phyloP scores from a whole-genome alignment of 37 sponge, comb jelly and placozoan species.

The Halisarca cf. caerulea region DNA sequence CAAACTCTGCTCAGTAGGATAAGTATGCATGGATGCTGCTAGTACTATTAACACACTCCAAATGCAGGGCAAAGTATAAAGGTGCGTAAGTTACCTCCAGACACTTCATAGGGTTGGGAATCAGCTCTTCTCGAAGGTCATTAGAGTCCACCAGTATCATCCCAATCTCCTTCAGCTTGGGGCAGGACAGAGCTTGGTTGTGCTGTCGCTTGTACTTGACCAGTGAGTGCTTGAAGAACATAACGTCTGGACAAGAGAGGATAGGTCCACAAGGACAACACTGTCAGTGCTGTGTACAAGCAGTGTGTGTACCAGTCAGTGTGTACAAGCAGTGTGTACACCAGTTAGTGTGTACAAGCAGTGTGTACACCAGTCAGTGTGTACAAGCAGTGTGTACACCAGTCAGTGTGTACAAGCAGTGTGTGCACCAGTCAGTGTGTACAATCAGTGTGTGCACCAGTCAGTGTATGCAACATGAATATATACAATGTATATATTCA shows the following conservation, averaged over 20 bases:
- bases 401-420: too few relatives aligned
- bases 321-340: too few relatives aligned
- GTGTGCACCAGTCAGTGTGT: too few relatives aligned
- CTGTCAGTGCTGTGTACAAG: background rate
- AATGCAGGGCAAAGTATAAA: background rate
- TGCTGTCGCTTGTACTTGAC: constrained; percentile 83
- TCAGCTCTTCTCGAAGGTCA: constrained; percentile 74
- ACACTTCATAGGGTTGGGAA: constrained; percentile 91
- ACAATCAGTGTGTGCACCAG: too few relatives aligned
- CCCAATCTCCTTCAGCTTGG: constrained; percentile 79
- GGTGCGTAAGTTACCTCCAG: constrained; percentile 58
- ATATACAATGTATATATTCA: too few relatives aligned
- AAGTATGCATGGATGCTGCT: too few relatives aligned
- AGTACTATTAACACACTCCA: too few relatives aligned
- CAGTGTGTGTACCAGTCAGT: background rate
- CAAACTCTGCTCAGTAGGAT: too few relatives aligned
- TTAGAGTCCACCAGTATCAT: constrained; percentile 80
- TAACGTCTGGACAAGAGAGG: constrained; percentile 89
- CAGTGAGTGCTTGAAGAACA: constrained; percentile 81
- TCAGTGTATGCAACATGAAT: too few relatives aligned
- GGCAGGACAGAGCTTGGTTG: constrained; percentile 69
- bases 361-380: too few relatives aligned
- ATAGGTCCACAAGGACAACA: background rate
- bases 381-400: too few relatives aligned
- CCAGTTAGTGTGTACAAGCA: too few relatives aligned